These are phyloP conservation scores for Istiophorus platypterus DNA, from an alignment of 2,113 vertebrate species.

Conservation along the genomic window DNA sequence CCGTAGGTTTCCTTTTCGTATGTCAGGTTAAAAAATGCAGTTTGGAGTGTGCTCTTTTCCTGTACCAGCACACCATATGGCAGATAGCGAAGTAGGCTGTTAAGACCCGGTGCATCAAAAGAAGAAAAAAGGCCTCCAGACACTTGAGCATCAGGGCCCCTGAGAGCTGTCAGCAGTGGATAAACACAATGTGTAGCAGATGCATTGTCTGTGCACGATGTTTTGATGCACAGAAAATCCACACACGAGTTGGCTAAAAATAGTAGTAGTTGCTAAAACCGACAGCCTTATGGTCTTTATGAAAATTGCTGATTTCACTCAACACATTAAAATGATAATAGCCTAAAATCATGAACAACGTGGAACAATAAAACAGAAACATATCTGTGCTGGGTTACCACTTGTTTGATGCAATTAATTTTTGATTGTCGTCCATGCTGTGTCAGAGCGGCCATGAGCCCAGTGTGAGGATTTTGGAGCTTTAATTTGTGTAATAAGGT, in stretches of 20 bases:
- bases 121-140: slow-evolving; percentile 68
- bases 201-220: slow-evolving; percentile 43
- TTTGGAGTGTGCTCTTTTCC: slow-evolving; percentile 46
- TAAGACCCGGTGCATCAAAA: slow-evolving; percentile 70
- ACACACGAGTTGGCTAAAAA: slow-evolving; percentile 9
- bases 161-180: slow-evolving; percentile 64
- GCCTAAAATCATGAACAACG: background rate
- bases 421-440: background rate
- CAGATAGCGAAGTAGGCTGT: slow-evolving; percentile 65
- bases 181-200: slow-evolving; percentile 60
- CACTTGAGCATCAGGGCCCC: slow-evolving; percentile 65
- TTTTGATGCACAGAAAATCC: slow-evolving; percentile 31
- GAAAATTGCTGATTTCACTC: background rate
- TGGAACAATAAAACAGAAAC: background rate
- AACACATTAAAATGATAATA: background rate
- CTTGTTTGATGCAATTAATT: background rate
- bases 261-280: background rate
- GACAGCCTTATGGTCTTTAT: background rate
- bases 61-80: slow-evolving; percentile 77
- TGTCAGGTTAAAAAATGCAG: slow-evolving; percentile 40
- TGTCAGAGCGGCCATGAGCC: background rate
- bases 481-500: background rate
- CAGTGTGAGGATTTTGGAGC: slow-evolving; percentile 4
- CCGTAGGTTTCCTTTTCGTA: slow-evolving; percentile 17
- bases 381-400: background rate